phyloP scores from a whole-genome alignment of 2,113 vertebrate species.

The Lamprotornis superbus region DNA sequence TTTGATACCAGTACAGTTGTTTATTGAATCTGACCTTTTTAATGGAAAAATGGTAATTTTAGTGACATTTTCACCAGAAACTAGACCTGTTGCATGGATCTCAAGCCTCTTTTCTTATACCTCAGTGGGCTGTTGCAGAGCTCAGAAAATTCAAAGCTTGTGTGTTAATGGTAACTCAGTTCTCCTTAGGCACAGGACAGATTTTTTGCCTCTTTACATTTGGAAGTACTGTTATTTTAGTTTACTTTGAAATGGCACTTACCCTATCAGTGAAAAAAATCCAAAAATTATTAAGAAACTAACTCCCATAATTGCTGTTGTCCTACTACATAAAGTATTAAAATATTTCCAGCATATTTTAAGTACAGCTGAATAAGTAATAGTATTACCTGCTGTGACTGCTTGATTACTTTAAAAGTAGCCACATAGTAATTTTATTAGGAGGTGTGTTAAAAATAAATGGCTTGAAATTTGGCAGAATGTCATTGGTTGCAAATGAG shows the following conservation, averaged over 20 bases:
- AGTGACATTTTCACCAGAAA: neutral
- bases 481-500: neutral
- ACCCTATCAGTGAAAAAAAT: neutral
- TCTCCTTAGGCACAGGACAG: neutral
- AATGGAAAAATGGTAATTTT: neutral
- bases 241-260: neutral
- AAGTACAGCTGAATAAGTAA: neutral
- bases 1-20: neutral
- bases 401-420: neutral
- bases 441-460: neutral
- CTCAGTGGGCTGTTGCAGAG: fast-evolving
- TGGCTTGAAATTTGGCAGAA: neutral
- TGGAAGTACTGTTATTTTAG: neutral
- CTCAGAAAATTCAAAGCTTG: neutral
- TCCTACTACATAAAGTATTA: neutral
- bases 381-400: neutral
- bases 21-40: neutral
- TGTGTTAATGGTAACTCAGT: fast-evolving
- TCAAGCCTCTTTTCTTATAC: neutral
- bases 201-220: neutral
- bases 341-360: neutral
- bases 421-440: neutral
- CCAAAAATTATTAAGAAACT: neutral
- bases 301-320: neutral
- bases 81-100: neutral